Conservation (phyloP, 2,888 invertebrate genomes). For the Dinocampus coccinellae region DNA sequence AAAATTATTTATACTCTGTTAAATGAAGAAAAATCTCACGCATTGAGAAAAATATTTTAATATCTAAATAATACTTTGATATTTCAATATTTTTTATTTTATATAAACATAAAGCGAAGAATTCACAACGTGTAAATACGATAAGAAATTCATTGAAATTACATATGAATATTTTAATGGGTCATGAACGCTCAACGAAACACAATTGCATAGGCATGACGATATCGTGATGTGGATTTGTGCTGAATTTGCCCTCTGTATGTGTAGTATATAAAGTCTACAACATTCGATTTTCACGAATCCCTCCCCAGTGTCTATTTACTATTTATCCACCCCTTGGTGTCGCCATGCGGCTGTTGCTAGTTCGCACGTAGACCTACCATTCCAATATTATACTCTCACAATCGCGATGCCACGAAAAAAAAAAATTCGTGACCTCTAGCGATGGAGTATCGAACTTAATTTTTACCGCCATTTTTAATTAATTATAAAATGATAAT, state of each 20-base stretch:
- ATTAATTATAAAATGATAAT: background rate
- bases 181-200: conserved; percentile 11
- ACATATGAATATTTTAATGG: background rate
- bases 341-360: conserved; percentile 50
- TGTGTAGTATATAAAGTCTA: no score
- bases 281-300: conserved; percentile 42
- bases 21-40: background rate
- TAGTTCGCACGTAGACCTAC: conserved; percentile 53
- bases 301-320: conserved; percentile 34
- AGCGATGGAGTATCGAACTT: background rate
- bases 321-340: conserved; percentile 29
- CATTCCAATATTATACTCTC: background rate
- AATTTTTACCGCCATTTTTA: background rate
- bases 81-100: background rate
- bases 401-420: background rate
- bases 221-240: background rate
- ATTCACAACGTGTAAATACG: background rate
- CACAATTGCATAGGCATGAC: background rate
- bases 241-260: background rate
- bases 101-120: background rate
- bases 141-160: background rate
- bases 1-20: background rate
- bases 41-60: background rate
- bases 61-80: background rate
- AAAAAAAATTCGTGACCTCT: background rate